Evolutionary conservation across 2,797 vertebrate genomes (phyloP).

Genomic region (Falco rusticolus): DNA sequence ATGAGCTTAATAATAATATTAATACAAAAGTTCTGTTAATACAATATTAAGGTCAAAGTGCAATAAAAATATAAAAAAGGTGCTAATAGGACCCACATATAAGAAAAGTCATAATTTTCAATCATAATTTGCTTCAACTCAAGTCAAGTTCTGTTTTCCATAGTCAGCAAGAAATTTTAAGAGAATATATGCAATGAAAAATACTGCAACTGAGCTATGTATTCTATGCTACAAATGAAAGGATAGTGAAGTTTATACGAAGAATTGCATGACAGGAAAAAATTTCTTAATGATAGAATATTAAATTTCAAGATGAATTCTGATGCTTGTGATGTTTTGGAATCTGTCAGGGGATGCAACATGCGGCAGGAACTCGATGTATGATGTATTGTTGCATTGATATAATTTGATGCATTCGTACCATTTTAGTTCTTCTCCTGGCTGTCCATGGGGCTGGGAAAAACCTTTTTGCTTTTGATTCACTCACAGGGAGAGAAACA

Average conservation of each 20-base stretch:
- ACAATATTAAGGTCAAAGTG: neutral
- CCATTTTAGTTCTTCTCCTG: neutral
- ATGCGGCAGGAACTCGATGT: neutral
- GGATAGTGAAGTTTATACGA: neutral
- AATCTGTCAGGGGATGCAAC: neutral
- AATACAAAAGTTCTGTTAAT: neutral
- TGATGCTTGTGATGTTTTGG: neutral
- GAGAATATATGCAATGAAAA: neutral
- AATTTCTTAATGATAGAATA: neutral
- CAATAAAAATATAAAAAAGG: neutral
- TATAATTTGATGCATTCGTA: neutral
- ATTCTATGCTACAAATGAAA: neutral
- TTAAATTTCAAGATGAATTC: neutral
- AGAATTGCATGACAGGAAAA: neutral
- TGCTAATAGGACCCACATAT: neutral
- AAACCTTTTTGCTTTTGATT: neutral
- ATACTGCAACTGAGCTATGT: neutral
- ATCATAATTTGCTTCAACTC: neutral
- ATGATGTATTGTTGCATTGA: neutral
- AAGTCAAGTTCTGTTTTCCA: neutral
- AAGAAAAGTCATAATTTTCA: neutral
- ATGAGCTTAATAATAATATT: neutral
- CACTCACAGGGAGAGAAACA: neutral
- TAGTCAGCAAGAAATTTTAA: neutral
- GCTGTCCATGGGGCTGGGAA: neutral